A percentile compares a stretch with the other conserved stretches of the same genome.
phyloP scores from a whole-genome alignment of 2,113 vertebrate genomes.

The Dromiciops gliroides region DNA sequence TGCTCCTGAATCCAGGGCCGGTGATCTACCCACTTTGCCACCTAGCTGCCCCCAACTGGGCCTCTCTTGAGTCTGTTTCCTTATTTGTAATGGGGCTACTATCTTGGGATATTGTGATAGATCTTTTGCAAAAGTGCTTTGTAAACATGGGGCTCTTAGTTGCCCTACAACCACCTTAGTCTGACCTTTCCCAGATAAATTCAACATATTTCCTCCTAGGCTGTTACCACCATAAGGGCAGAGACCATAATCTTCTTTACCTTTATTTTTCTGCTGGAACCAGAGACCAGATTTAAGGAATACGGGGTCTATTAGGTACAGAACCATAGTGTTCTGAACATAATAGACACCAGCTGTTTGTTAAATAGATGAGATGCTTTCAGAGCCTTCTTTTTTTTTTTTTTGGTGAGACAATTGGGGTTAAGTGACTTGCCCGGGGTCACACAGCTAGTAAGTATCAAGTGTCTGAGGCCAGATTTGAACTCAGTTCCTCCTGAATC shows the following conservation, averaged over 20 bases:
- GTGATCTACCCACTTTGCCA: no score
- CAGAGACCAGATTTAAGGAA: neutral
- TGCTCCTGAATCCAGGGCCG: no score
- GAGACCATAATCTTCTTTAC: neutral
- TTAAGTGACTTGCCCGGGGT: no score
- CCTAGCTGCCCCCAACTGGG: no score
- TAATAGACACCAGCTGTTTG: neutral
- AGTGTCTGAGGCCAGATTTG: no score
- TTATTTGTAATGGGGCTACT: neutral
- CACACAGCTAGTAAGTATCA: no score
- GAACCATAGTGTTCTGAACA: neutral
- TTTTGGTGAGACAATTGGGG: no score
- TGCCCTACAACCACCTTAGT: neutral
- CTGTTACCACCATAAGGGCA: neutral
- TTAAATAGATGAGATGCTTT: neutral
- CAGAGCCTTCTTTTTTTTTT: neutral
- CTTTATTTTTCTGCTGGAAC: neutral
- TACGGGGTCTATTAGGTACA: no score
- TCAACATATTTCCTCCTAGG: neutral
- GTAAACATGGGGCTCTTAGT: neutral
- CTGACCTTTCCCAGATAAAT: neutral
- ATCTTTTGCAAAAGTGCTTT: neutral
- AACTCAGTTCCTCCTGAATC: no score
- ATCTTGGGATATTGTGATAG: neutral
- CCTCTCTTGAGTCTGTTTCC: neutral